Conservation (phyloP, 2,888 invertebrate species). For the Lycaena phlaeas region DNA sequence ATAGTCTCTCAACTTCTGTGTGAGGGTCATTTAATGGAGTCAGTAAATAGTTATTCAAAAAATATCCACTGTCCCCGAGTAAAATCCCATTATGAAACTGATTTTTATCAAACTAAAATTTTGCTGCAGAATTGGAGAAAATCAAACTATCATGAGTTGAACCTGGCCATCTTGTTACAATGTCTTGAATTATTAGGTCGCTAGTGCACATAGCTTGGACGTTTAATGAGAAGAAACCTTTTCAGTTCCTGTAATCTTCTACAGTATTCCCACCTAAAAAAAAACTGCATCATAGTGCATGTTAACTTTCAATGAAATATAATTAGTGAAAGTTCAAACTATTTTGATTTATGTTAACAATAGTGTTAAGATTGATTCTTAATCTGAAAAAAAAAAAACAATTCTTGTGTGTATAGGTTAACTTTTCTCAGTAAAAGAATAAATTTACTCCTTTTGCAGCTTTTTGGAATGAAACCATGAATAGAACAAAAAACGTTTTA, state of each 20-base stretch:
- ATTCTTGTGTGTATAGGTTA: no score
- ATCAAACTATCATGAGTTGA: slow-evolving; percentile 5
- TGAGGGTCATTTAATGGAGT: slow-evolving; percentile 11
- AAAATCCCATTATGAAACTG: slow-evolving; percentile 1
- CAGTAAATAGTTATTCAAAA: slow-evolving; percentile 9
- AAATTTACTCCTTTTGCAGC: no score
- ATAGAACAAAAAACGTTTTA: no score
- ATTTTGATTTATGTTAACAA: no score
- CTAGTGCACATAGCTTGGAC: neutral
- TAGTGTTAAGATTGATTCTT: no score
- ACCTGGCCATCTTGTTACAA: slow-evolving; percentile 6
- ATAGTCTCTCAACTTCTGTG: slow-evolving; percentile 10
- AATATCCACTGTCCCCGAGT: slow-evolving; percentile 13
- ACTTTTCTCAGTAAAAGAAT: no score
- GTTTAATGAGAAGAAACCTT: neutral
- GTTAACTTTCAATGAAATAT: no score
- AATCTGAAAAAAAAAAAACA: no score
- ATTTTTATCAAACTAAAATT: neutral
- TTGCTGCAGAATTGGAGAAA: neutral
- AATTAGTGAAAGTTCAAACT: no score
- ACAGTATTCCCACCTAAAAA: slow-evolving; percentile 1
- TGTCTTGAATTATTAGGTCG: neutral
- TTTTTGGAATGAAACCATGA: no score
- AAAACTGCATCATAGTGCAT: no score
- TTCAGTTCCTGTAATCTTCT: neutral